A percentile compares a stretch with the other conserved stretches of the same genome.
Evolutionary conservation across 2,113 vertebrate species (phyloP).

Genomic region (Rhegmatorhina hoffmannsi): DNA sequence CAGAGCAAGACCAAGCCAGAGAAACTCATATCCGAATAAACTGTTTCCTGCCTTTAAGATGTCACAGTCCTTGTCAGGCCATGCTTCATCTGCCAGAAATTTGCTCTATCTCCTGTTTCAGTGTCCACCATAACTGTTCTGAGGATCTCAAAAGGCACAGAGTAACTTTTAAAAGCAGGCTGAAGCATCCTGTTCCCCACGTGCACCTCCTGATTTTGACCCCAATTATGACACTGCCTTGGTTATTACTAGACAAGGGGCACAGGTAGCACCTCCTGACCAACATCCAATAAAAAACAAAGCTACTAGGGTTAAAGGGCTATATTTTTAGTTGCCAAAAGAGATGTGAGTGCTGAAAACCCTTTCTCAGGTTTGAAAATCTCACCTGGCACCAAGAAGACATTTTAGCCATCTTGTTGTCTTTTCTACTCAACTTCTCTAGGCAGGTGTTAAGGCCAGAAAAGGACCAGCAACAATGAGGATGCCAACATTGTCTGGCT

Average conservation of each 20-base stretch:
- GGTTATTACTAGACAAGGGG: not conserved
- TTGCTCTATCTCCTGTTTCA: not conserved
- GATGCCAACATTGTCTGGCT: not conserved
- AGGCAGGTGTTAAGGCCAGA: not conserved
- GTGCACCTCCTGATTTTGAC: not conserved
- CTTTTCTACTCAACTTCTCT: not conserved
- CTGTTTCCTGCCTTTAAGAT: not conserved
- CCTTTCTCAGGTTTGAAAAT: not conserved
- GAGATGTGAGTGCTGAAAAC: not conserved
- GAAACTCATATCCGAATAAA: not conserved
- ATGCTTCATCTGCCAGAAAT: not conserved
- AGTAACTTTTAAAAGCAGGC: not conserved
- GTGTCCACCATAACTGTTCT: not conserved
- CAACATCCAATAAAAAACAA: not conserved
- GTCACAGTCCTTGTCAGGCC: not conserved
- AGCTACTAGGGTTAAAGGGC: not conserved
- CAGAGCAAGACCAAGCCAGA: not conserved
- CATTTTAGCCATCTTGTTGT: not conserved
- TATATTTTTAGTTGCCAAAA: not conserved
- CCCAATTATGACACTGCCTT: not conserved
- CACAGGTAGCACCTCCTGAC: not conserved
- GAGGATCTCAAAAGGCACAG: not conserved
- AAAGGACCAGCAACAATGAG: accelerated
- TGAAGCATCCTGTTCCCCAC: not conserved
- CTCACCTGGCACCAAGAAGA: not conserved